Evolutionary conservation across 2,113 vertebrate genomes (phyloP).

Genomic region (Pipa parva): DNA sequence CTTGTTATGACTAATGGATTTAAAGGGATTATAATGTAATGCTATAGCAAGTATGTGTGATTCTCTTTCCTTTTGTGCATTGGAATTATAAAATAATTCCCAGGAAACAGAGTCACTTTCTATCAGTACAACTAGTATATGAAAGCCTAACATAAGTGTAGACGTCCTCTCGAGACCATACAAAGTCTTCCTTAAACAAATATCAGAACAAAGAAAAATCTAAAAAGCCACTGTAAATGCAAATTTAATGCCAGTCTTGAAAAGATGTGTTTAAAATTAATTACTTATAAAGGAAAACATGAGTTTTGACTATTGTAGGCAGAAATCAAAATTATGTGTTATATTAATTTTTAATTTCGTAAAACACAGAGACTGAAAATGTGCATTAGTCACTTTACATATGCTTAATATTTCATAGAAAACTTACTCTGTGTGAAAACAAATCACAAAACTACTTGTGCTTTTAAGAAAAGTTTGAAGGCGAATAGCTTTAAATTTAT

Average conservation of each 20-base stretch:
- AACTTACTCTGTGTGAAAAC: constrained; percentile 67
- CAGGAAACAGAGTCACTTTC: constrained; percentile 15
- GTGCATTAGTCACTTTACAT: constrained; percentile 83
- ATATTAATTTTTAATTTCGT: constrained; percentile 84
- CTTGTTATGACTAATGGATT: constrained; percentile 3
- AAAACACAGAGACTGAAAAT: constrained; percentile 75
- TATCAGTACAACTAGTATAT: constrained; percentile 26
- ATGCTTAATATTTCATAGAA: constrained; percentile 80
- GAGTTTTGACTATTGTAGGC: constrained; percentile 74
- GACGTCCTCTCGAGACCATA: constrained; percentile 41
- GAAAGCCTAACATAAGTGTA: constrained; percentile 20
- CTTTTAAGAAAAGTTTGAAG: constrained; percentile 55
- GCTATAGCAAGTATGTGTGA: constrained; percentile 13
- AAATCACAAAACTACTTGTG: constrained; percentile 65
- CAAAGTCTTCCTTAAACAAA: constrained; percentile 44
- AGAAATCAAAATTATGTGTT: constrained; percentile 85
- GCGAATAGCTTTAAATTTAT: constrained; percentile 43
- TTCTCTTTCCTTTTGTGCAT: constrained; percentile 10
- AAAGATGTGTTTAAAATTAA: constrained; percentile 72
- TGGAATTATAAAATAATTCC: constrained; percentile 31
- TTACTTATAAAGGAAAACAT: constrained; percentile 70
- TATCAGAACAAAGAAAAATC: constrained; percentile 42
- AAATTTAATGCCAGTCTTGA: constrained; percentile 62
- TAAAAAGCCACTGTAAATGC: constrained; percentile 49
- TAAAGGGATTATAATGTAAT: constrained; percentile 18